Base-by-base conservation (phyloP, 2,797 vertebrate genomes). In the Rallus crepitans region DNA sequence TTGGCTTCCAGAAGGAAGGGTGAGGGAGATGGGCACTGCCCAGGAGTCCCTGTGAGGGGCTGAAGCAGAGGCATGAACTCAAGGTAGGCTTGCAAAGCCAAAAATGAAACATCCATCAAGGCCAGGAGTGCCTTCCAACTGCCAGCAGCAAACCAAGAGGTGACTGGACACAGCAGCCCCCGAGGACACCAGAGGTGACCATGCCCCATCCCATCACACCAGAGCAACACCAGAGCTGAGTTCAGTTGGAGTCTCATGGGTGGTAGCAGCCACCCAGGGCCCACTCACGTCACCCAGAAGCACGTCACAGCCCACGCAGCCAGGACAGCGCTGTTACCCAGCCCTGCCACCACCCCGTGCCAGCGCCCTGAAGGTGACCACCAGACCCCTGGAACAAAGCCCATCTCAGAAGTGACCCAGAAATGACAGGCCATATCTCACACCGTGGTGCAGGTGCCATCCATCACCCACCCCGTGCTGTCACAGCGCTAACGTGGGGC, bases 241-340 rank as follows among this genome's bases (percentile, higher is more conserved):
- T 15, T 14, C 42, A 59, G 1, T 0, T 3, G 2, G 15, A 8
- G 12, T 30, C 19, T 27, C 55, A 20, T 0, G 14, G 65, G 24
- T n/a, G 23, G 39, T 73, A 91, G 48, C 33, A 78, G 48, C 56
- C 77, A 50, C 84, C 11, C 53, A 78, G 73, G 35, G 40, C 18
- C 14, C 64, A 27, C 65, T 47, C 48, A 39, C 35, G 20, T 28
- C 82, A 82, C 20, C 16, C 39, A 84, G 28, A 53, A 84, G 81
- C 25, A 84, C 21, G 50, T 64, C 5, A 1, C 16, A 30, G 42
- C 37, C 23, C 8, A 2, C 0, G 0, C 16, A n/a, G 37, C 50
- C 57, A 56, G 48, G 37, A 61, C 33, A 83, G 40, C 55, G 18
- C 35, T 10, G 4, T 3, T 68, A 28, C 42, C 56, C 65, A 89